Evolutionary conservation across 2,113 vertebrate species (phyloP).

Genomic region (Desmodus rotundus): DNA sequence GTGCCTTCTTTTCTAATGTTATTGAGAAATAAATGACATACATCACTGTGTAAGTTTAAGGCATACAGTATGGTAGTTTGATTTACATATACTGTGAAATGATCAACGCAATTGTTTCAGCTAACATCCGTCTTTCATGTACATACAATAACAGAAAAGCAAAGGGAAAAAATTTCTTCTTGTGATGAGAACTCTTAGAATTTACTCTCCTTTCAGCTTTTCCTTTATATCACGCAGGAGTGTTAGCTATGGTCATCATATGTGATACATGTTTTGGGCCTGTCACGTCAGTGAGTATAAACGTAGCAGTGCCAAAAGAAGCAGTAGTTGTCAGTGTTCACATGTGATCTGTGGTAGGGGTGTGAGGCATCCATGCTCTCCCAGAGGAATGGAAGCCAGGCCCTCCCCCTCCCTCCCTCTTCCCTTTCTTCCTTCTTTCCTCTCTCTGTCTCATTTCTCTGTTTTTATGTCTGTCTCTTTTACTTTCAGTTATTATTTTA

Average conservation of each 20-base stretch:
- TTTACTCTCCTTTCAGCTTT: not conserved
- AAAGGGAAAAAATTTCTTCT: not conserved
- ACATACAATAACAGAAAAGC: not conserved
- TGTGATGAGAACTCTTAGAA: not conserved
- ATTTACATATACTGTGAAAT: not conserved
- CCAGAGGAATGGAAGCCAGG: not conserved
- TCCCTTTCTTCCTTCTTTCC: too few relatives aligned
- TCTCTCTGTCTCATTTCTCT: not conserved
- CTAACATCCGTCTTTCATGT: not conserved
- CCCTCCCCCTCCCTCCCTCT: too few relatives aligned
- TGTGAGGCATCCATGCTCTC: not conserved
- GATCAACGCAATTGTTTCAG: not conserved
- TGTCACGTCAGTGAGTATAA: not conserved
- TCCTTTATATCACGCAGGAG: not conserved
- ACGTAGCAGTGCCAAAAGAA: not conserved
- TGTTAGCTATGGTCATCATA: not conserved
- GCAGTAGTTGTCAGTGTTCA: not conserved
- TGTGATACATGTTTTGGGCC: not conserved
- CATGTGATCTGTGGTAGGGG: fast-evolving
- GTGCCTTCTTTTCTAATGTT: not conserved
- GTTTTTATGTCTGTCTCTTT: not conserved
- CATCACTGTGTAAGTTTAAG: not conserved
- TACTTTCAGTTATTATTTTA: not conserved
- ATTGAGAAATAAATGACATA: not conserved
- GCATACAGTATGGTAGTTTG: not conserved